Evolutionary conservation across 1,140 invertebrate genomes (phyloP), one percentile per base, ranked within the genome.

Genomic region (Cydia strobilella): DNA sequence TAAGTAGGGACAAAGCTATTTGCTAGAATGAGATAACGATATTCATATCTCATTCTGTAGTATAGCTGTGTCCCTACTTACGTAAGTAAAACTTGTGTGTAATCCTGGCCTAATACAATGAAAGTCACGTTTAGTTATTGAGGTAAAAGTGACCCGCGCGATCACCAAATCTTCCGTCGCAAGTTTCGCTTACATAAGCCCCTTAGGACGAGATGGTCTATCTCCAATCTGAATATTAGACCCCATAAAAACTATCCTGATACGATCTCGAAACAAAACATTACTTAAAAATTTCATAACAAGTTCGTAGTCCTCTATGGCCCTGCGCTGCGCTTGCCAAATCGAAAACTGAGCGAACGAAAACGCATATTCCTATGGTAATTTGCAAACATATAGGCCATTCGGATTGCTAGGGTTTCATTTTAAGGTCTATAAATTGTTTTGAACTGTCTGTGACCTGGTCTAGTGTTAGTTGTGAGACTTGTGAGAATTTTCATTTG

Each of bases 211-310:
- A 10, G 35, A 27, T 27, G 25, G 25, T 9, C 31, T 31, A 31
- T 31, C 31, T 39, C 9, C 35, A 35, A 35, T 35, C 42, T 45
- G 13, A 45, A 45, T 45, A 39, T 39, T 13, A 66, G 25, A 66
- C 25, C 27, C 6, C 63, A 27, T 31, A 25, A 31, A 31, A 66
- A 31, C 63, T 31, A 27, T 66, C 63, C 15, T 2, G 63, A 66
- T 31, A 66, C 63, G n/a, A 66, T 66, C 63, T 66, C 63, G 15
- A 66, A 66, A 66, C 23, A 54, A 54, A 66, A n/a, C 63, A 66
- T 66, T 66, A 66, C 12, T 66, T 66, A 66, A 66, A 66, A 66
- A 35, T 66, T 66, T 66, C 63, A 66, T 66, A 66, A 66, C 63
- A 66, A 66, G 20, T 66, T 31, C 15, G 27, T 35, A 13, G 13